These are phyloP conservation scores for Arctopsyche grandis DNA, from an alignment of 1,140 invertebrate species.

Conservation along the genomic window DNA sequence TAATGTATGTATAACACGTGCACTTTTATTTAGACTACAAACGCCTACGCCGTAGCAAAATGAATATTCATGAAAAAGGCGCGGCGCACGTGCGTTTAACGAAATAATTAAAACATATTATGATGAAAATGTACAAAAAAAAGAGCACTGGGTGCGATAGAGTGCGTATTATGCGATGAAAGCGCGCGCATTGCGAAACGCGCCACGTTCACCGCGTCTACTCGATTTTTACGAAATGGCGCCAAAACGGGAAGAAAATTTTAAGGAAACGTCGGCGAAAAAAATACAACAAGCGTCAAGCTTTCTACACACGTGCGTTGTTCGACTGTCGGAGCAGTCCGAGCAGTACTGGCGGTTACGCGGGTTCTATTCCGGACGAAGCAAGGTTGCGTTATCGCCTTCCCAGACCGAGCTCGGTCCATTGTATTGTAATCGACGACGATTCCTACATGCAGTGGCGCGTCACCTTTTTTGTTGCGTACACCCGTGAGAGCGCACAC, in stretches of 20 bases:
- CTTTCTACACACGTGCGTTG: slow-evolving; percentile 52
- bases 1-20: too few relatives aligned
- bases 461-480: background rate
- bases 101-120: too few relatives aligned
- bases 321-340: background rate
- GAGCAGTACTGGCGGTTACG: slow-evolving; percentile 3
- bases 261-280: background rate
- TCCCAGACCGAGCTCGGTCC: slow-evolving; percentile 26
- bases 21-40: too few relatives aligned
- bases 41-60: too few relatives aligned
- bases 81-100: too few relatives aligned
- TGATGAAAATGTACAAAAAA: too few relatives aligned
- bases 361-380: background rate
- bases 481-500: too few relatives aligned
- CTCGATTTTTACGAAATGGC: slow-evolving; percentile 14
- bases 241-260: too few relatives aligned
- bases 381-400: slow-evolving; percentile 28
- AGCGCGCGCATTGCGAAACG: background rate
- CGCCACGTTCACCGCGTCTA: background rate
- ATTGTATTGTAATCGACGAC: slow-evolving; percentile 36
- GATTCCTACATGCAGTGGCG: background rate
- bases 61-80: too few relatives aligned
- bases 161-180: too few relatives aligned
- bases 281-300: slow-evolving; percentile 48
- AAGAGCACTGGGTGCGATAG: too few relatives aligned